Conservation (phyloP, 2,797 vertebrate species). For the Manis crassicaudata region DNA sequence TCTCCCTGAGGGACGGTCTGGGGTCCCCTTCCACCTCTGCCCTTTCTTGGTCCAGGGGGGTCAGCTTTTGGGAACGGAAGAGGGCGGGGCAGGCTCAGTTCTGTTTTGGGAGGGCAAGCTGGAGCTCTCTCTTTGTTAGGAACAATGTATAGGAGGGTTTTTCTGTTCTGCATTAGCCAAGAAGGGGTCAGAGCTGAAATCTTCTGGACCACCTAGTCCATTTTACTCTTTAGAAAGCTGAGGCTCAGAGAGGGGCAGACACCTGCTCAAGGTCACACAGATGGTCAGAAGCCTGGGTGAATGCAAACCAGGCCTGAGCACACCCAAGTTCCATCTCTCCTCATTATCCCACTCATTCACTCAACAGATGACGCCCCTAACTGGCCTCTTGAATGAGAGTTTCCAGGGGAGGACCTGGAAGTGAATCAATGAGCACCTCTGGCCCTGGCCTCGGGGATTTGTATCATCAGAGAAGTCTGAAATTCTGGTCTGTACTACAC, state of each 20-base stretch:
- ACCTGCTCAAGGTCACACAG: background rate
- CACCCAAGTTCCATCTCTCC: accelerated
- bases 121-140: background rate
- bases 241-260: background rate
- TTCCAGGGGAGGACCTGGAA: background rate
- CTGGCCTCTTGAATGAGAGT: background rate
- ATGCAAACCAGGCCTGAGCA: background rate
- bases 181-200: background rate
- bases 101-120: background rate
- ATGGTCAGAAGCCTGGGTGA: background rate
- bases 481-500: background rate
- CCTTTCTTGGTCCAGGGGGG: background rate
- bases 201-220: background rate
- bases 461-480: background rate
- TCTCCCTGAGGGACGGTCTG: background rate
- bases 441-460: background rate
- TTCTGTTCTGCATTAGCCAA: background rate
- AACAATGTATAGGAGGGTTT: background rate
- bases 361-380: background rate
- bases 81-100: background rate
- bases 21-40: background rate
- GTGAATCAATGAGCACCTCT: accelerated
- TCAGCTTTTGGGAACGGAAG: background rate
- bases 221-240: background rate
- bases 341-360: background rate